Evolutionary conservation across 2,113 vertebrate species (phyloP), one percentile per base, ranked within the genome.

Genomic region (Oreochromis aureus): DNA sequence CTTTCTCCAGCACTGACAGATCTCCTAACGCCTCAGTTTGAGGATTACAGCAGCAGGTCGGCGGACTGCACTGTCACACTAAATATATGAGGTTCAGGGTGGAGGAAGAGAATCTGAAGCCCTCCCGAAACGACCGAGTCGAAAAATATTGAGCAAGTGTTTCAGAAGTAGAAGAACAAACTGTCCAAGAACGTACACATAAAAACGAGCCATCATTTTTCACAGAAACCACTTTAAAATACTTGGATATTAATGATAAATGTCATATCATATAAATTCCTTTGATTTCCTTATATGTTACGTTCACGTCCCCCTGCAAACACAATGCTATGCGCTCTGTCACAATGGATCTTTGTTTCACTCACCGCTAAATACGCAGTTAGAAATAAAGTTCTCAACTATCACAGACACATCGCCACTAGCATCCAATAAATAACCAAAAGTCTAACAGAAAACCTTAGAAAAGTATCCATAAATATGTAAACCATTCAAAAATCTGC

Each of bases 31-130:
- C 83, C 78, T 87, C 80, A 16, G 66, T 54, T 10, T 44, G 78
- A 80, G 90, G 89, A 89, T 91, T 80, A 93, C 73, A 85, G 81
- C 66, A 44, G 88, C 86, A 36, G 61, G 83, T 63, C 13, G 61
- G 71, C 27, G 55, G 63, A 41, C 56, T 36, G 36, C 36, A 2
- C 73, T n/a, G 59, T 80, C 78, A 32, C 15, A 36, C n/a, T 34
- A 34, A 41, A 58, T 5, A 27, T n/a, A 39, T 2, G 4, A n/a
- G 59, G 0, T 71, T 44, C n/a, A 82, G 80, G 18, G 44, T 6
- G 0, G 18, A 87, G 39, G 24, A 13, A 18, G 51, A 85, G 44
- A n/a, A 30, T 12, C 5, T 12, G 24, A 54, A 81, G 13, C 10
- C 12, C 6, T 30, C 34, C 73, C 2, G 1, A 78, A 12, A 51